Evolutionary conservation across 1,140 invertebrate genomes (phyloP), one percentile per base, ranked within the genome.

Genomic region (Scaptomyza hsui): DNA sequence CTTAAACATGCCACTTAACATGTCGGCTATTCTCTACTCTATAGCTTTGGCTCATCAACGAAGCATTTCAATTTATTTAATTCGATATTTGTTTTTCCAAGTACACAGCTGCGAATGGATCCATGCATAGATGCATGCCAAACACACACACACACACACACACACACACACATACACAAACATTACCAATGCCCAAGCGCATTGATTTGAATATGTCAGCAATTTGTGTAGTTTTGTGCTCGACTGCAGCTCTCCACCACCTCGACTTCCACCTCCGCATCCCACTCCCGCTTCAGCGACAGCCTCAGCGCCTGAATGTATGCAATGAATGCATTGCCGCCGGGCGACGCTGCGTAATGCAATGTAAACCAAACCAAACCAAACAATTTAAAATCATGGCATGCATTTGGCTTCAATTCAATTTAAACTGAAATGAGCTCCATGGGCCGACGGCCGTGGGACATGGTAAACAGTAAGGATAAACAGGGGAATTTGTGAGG

Each of bases 371-470:
- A 85, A 86, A 85, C 81, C 81, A 86, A 86, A 85, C 81, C 81
- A 86, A 86, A 88, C 81, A 86, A 86, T 86, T 86, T 88, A 88
- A 86, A 86, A 86, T 86, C 81, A 86, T 86, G 78, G 82, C 78
- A 72, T 86, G 82, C 78, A 88, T 86, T 86, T 88, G 81, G 82
- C 82, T 86, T 86, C 81, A 88, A 86, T 86, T 86, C 81, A 86
- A 86, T 86, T 86, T 88, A 73, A 88, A 88, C 64, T 71, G 69
- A 81, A 86, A 86, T 86, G 81, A 86, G 81, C 81, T 65, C 48
- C 56, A 61, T 64, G 68, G 68, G 72, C 68, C 47, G 60, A 49
- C 55, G 62, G 26, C 26, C 26, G 6, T 29, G 26, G 45, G 44
- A 45, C 48, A 67, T 61, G 26, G 51, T 21, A 21, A 21, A 21